Conservation (phyloP, 2,113 vertebrate genomes). For the Gnathonemus echidnorhynchus region DNA sequence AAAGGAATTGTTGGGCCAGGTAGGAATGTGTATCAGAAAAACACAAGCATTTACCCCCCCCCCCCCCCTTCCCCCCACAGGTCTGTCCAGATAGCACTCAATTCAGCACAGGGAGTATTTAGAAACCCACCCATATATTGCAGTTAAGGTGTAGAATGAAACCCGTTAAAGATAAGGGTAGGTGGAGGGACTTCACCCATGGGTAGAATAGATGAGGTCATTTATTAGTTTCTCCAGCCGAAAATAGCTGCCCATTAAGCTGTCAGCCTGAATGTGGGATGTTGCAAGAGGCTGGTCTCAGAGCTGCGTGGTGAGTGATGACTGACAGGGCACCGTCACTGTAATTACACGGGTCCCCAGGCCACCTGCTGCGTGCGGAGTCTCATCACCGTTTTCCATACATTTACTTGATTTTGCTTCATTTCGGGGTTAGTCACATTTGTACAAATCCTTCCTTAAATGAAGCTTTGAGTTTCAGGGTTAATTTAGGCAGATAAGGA, state of each 20-base stretch:
- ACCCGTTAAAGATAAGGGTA: neutral
- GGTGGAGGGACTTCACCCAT: neutral
- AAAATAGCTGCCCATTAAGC: neutral
- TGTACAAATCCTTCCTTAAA: neutral
- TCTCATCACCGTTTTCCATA: neutral
- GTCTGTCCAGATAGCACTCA: neutral
- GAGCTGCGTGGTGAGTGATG: no score
- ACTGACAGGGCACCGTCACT: neutral
- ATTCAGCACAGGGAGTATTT: neutral
- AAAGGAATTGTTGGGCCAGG: neutral
- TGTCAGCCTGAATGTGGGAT: neutral
- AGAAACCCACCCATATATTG: neutral
- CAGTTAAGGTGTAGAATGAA: neutral
- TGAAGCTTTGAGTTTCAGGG: neutral
- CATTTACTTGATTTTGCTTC: neutral
- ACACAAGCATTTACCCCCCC: neutral
- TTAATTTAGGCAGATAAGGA: neutral
- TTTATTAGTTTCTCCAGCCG: neutral
- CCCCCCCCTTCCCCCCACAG: neutral
- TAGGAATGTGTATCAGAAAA: neutral
- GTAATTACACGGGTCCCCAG: neutral
- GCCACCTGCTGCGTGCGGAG: neutral
- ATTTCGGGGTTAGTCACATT: neutral
- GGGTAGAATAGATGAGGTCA: neutral
- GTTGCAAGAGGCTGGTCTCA: neutral